Evolutionary conservation across 2,888 invertebrate genomes (phyloP).

Genomic region (Halocaridina rubra): DNA sequence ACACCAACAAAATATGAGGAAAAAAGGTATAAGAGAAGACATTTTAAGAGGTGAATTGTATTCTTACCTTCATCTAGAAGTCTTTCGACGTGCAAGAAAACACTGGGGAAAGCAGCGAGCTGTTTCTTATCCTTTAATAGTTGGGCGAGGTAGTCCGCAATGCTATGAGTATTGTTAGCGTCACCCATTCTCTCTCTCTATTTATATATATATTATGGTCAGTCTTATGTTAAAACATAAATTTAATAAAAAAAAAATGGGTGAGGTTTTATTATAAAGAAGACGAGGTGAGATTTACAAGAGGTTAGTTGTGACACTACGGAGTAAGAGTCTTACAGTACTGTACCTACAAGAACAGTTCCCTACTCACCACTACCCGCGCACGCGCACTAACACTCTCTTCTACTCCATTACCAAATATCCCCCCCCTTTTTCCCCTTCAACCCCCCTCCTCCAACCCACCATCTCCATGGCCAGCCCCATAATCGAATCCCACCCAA

Average conservation of each 20-base stretch:
- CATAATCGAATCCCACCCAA: no score
- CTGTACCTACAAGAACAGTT: constrained; percentile 57
- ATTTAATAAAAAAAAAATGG: no score
- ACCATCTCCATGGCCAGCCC: no score
- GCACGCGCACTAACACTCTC: constrained; percentile 39
- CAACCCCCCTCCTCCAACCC: neutral
- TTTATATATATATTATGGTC: constrained; percentile 26
- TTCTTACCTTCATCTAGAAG: constrained; percentile 74
- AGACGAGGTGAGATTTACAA: constrained; percentile 56
- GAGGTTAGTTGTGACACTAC: constrained; percentile 56
- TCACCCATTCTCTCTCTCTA: constrained; percentile 62
- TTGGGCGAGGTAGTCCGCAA: constrained; percentile 73
- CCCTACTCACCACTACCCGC: constrained; percentile 62
- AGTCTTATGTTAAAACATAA: neutral
- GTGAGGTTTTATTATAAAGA: constrained; percentile 45
- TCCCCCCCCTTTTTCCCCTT: neutral
- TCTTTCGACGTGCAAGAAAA: constrained; percentile 73
- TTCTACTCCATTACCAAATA: neutral
- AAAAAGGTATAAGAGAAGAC: neutral
- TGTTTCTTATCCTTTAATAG: constrained; percentile 75
- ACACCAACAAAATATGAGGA: no score
- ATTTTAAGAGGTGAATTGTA: neutral
- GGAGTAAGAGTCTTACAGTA: constrained; percentile 49
- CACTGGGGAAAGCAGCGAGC: constrained; percentile 73
- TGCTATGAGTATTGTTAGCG: constrained; percentile 65